phyloP scores from a whole-genome alignment of 2,888 invertebrate genomes.

The Dicroscelio sp. region DNA sequence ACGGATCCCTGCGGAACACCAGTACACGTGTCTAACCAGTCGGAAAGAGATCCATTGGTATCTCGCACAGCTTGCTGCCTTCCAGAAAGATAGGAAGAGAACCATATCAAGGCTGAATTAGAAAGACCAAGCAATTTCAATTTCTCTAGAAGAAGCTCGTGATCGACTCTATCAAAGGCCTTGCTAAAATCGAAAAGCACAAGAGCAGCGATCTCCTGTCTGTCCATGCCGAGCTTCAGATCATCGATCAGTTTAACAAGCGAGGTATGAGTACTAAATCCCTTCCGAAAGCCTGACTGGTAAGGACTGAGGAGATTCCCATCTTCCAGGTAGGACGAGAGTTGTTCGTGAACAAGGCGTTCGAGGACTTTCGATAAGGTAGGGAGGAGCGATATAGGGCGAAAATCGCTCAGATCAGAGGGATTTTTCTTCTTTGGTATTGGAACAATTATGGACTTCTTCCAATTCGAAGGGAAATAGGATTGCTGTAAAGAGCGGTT shows the following conservation, averaged over 20 bases:
- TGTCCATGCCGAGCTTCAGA: not conserved
- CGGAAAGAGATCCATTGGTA: no score
- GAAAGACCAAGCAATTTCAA: not conserved
- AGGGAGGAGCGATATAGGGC: not conserved
- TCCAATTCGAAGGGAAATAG: not conserved
- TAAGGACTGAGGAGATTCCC: not conserved
- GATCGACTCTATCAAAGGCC: conserved; percentile 15
- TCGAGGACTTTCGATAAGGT: not conserved
- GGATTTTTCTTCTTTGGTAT: not conserved
- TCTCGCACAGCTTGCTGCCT: not conserved
- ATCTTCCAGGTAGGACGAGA: not conserved
- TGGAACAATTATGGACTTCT: not conserved
- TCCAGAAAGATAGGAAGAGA: not conserved
- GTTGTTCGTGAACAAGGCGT: not conserved
- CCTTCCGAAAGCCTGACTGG: not conserved
- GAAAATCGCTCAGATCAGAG: not conserved
- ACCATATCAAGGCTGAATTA: not conserved
- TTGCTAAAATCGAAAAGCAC: conserved; percentile 24
- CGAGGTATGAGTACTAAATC: not conserved
- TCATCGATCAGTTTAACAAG: conserved; percentile 7
- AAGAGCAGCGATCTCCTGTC: not conserved
- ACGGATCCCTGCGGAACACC: not conserved
- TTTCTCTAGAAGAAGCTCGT: not conserved
- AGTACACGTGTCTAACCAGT: no score
- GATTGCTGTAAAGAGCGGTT: not conserved